Evolutionary conservation across 2,113 vertebrate genomes (phyloP).

Genomic region (Romanogobio albipinnatus): DNA sequence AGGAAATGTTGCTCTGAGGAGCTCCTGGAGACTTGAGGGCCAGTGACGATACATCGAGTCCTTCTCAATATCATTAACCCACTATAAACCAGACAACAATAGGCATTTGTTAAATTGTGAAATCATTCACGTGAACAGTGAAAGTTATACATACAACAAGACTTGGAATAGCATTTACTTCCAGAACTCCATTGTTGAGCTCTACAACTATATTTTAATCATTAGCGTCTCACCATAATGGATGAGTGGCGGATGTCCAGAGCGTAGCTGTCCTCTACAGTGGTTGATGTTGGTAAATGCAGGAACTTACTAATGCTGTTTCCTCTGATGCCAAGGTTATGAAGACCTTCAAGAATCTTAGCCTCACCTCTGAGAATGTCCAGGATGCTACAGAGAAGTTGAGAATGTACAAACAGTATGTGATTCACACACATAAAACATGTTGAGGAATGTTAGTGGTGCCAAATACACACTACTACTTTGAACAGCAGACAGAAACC

Average conservation of each 20-base stretch:
- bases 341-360: conserved; percentile 87
- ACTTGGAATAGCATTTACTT: not conserved
- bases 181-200: not conserved
- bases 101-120: not conserved
- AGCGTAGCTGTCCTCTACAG: conserved; percentile 77
- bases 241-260: conserved; percentile 91
- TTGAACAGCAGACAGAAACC: not conserved
- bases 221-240: conserved; percentile 80
- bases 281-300: conserved; percentile 74
- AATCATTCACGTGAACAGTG: too few relatives aligned
- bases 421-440: not conserved
- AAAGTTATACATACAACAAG: too few relatives aligned
- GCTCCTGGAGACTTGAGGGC: conserved; percentile 86
- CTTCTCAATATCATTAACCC: conserved; percentile 93
- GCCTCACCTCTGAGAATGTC: conserved; percentile 87
- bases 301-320: conserved; percentile 81
- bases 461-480: not conserved
- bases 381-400: conserved; percentile 71
- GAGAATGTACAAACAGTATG: not conserved
- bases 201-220: not conserved
- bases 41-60: conserved; percentile 85
- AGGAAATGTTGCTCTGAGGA: conserved; percentile 85
- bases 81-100: conserved; percentile 73
- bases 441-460: not conserved
- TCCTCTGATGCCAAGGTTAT: conserved; percentile 84